These are phyloP conservation scores for Harpalus rubripes DNA, from an alignment of 2,888 invertebrate species.

Conservation along the genomic window DNA sequence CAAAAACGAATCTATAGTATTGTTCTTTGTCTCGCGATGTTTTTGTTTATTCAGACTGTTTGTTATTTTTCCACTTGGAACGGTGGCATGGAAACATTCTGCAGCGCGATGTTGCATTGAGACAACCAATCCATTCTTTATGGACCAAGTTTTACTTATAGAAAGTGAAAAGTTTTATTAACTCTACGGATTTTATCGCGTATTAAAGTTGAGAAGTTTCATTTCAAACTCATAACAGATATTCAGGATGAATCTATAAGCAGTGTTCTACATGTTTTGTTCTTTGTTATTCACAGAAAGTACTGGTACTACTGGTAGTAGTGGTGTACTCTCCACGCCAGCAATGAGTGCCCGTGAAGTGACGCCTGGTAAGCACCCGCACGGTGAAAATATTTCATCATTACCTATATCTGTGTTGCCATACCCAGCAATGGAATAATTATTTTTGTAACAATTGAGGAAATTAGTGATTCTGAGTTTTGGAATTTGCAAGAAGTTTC, in stretches of 20 bases:
- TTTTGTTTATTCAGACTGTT: slow-evolving; percentile 32
- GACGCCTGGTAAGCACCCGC: no score
- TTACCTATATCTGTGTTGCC: no score
- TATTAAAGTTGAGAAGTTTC: slow-evolving; percentile 20
- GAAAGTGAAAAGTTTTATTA: slow-evolving; percentile 46
- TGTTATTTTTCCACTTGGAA: slow-evolving; percentile 36
- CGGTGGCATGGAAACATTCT: background rate
- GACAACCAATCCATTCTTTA: slow-evolving; percentile 20
- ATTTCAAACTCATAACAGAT: slow-evolving; percentile 10
- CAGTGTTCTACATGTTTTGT: background rate
- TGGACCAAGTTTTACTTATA: slow-evolving; percentile 24
- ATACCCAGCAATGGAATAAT: no score
- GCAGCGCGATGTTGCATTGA: slow-evolving; percentile 5
- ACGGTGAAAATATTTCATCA: no score
- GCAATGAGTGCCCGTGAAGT: no score
- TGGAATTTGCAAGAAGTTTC: no score
- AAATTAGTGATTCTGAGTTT: no score
- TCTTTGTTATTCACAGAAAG: no score
- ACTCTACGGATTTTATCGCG: slow-evolving; percentile 15
- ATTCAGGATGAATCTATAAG: slow-evolving; percentile 1
- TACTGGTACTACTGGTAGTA: no score
- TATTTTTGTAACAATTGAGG: no score
- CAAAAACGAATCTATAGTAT: slow-evolving; percentile 32
- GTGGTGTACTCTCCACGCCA: no score
- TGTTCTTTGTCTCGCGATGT: slow-evolving; percentile 9